Evolutionary conservation across 2,888 invertebrate species (phyloP), one percentile per base, ranked within the genome.

Genomic region (Suillia variegata): DNA sequence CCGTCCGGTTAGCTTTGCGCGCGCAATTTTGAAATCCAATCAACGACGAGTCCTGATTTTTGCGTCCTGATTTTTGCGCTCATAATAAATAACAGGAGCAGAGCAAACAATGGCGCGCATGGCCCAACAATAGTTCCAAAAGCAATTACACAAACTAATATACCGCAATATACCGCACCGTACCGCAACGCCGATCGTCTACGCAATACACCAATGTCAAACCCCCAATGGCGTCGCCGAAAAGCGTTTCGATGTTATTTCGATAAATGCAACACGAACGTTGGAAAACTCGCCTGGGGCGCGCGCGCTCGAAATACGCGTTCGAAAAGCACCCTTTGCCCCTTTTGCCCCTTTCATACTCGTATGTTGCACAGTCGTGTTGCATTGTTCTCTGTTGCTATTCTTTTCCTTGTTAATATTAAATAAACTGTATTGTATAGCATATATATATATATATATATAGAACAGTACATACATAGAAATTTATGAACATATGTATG

Each of bases 91-190:
- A 38, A 38, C 38, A 38, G 12, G 15, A 38, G 12, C 4, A 38
- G 12, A 38, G 15, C 38, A 10, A 38, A 38, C 38, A 38, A 13
- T 38, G 4, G 45, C 45, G 4, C 17, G 18, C 18, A 33, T 17
- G 66, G 59, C n/a, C n/a, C 66, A 71, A 72, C 73, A 74, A 72
- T 68, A 71, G 71, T 70, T 69, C 70, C 71, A 67, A n/a, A 69
- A 71, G 74, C 70, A 70, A 73, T 72, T 71, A 71, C 71, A 74
- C 73, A 74, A 72, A 71, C 71, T 72, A 74, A 74, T 71, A 71
- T 69, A 74, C 17, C 50, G n/a, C 38, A 8, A 10, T 13, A n/a
- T n/a, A 38, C 38, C 38, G n/a, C n/a, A n/a, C n/a, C n/a, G n/a
- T n/a, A n/a, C n/a, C n/a, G n/a, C n/a, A n/a, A n/a, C n/a, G n/a